A percentile compares a stretch with the other conserved stretches of the same genome.
Evolutionary conservation across 2,797 vertebrate genomes (phyloP).

Genomic region (Avahi laniger): DNA sequence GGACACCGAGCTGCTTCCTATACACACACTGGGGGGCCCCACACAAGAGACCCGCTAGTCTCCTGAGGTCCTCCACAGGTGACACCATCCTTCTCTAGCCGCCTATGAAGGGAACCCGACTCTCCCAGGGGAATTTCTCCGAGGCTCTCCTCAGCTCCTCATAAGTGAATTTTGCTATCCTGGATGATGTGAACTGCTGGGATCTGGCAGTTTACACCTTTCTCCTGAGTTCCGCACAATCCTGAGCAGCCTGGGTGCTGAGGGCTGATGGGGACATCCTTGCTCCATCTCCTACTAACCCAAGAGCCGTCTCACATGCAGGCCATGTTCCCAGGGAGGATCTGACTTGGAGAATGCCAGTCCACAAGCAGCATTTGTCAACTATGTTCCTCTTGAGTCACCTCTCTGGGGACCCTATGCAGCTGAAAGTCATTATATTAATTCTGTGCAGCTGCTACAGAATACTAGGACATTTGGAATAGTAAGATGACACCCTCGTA

Average conservation of each 20-base stretch:
- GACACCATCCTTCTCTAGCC: neutral
- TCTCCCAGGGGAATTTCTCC: neutral
- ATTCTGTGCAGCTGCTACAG: neutral
- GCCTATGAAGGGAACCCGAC: accelerated
- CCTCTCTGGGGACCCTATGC: neutral
- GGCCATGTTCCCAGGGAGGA: neutral
- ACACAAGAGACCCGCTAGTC: neutral
- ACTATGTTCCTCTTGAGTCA: neutral
- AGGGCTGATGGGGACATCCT: neutral
- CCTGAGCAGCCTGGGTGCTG: neutral
- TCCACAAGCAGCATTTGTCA: neutral
- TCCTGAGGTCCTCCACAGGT: neutral
- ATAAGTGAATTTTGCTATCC: neutral
- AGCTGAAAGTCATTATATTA: neutral
- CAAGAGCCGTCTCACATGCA: neutral
- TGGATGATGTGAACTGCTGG: neutral
- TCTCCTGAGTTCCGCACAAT: neutral
- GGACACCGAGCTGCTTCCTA: neutral
- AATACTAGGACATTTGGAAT: neutral
- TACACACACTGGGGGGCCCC: neutral
- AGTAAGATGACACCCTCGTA: neutral
- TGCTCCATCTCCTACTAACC: neutral
- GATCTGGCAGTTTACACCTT: neutral
- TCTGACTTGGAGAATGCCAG: neutral
- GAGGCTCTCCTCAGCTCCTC: neutral